phyloP scores from a whole-genome alignment of 2,113 vertebrate genomes.

The Dipodomys ordii region DNA sequence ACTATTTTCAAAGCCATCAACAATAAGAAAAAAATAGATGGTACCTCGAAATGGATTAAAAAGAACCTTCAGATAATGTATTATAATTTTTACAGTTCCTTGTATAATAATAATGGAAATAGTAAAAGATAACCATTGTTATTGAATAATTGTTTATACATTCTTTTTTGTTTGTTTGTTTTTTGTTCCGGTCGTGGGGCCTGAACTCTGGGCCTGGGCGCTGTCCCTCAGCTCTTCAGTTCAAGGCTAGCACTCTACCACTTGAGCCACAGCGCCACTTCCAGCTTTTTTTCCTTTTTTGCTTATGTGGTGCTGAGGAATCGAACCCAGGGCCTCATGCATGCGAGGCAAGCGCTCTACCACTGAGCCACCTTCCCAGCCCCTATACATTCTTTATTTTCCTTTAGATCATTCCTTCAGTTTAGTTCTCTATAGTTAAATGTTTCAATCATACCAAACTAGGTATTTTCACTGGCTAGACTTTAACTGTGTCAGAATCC shows the following conservation, averaged over 20 bases:
- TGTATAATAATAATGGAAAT: neutral
- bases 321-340: too few species aligned
- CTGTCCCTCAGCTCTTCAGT: too few species aligned
- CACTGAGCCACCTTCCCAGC: too few species aligned
- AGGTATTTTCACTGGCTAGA: constrained; percentile 12
- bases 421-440: neutral
- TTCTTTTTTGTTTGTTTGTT: neutral
- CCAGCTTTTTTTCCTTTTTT: too few species aligned
- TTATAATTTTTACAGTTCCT: neutral
- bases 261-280: too few species aligned
- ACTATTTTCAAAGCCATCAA: neutral
- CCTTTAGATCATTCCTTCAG: neutral
- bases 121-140: neutral
- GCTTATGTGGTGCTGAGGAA: too few species aligned
- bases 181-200: too few species aligned
- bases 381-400: neutral
- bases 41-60: constrained; percentile 23
- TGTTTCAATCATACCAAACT: constrained; percentile 32
- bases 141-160: neutral
- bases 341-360: too few species aligned
- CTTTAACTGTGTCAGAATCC: constrained; percentile 6
- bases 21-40: neutral
- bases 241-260: too few species aligned
- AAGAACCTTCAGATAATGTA: neutral
- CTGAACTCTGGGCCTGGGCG: too few species aligned